These are phyloP conservation scores for Stylophora pistillata DNA, from an alignment of 64 coral and sea anemone genomes.

Conservation along the genomic window DNA sequence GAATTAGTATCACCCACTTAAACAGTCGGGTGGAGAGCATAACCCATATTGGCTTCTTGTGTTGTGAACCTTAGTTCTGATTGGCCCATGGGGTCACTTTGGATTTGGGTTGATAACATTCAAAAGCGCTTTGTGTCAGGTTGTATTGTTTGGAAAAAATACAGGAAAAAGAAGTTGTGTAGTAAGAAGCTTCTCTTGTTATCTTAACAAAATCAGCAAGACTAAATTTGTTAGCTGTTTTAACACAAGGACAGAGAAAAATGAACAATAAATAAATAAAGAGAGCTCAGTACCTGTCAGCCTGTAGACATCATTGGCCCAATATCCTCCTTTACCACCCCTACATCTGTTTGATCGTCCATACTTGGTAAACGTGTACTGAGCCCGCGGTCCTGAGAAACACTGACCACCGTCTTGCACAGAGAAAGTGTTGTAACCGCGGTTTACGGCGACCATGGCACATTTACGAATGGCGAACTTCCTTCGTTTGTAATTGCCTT, in stretches of 20 bases:
- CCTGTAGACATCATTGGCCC: constrained; percentile 51
- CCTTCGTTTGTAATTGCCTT: constrained; percentile 21
- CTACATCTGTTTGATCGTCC: constrained; percentile 31
- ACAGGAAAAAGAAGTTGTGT: too few relatives aligned
- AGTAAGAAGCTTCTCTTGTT: too few relatives aligned
- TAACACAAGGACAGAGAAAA: neutral
- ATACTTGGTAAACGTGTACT: constrained; percentile 16
- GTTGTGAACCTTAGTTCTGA: too few relatives aligned
- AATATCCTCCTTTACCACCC: constrained; percentile 26
- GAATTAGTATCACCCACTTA: too few relatives aligned
- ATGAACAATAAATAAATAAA: neutral
- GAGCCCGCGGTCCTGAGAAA: constrained; percentile 29
- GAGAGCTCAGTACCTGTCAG: constrained; percentile 2
- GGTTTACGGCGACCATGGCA: constrained; percentile 26
- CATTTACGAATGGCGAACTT: constrained; percentile 60
- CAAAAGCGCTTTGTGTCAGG: too few relatives aligned
- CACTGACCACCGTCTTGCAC: constrained; percentile 44
- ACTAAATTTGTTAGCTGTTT: neutral
- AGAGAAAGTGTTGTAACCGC: constrained; percentile 19
- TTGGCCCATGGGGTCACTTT: too few relatives aligned
- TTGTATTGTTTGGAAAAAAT: too few relatives aligned
- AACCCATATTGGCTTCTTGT: too few relatives aligned
- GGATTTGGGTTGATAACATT: too few relatives aligned
- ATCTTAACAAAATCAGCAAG: too few relatives aligned
- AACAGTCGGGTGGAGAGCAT: too few relatives aligned